A percentile compares a stretch with the other conserved stretches of the same genome.
phyloP scores from a whole-genome alignment of 2,888 invertebrate species.

The Phymatocera aterrima region DNA sequence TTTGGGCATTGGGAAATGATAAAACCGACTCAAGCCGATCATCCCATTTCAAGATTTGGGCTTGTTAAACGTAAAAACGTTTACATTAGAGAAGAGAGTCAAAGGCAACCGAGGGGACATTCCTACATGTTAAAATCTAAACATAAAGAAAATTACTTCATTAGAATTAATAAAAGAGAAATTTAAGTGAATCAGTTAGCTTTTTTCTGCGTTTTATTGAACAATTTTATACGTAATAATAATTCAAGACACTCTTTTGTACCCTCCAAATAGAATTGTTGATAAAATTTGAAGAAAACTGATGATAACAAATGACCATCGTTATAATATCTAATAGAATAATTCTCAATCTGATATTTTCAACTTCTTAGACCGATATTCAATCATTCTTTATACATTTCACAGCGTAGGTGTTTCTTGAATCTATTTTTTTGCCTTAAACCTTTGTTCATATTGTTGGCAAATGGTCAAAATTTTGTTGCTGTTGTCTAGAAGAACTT shows the following conservation, averaged over 20 bases:
- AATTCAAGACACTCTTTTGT: background rate
- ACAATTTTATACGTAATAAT: slow-evolving; percentile 15
- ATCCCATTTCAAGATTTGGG: slow-evolving; percentile 53
- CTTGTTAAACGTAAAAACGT: slow-evolving; percentile 45
- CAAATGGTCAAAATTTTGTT: slow-evolving; percentile 80
- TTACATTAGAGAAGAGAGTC: background rate
- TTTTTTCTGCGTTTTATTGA: background rate
- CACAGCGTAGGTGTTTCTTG: background rate
- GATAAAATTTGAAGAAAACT: too few relatives aligned
- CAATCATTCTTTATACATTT: background rate
- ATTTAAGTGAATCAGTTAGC: background rate
- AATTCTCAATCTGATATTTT: background rate
- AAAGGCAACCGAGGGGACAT: slow-evolving; percentile 26
- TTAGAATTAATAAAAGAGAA: background rate
- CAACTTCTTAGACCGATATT: background rate
- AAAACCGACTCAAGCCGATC: slow-evolving; percentile 45
- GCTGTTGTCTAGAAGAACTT: slow-evolving; percentile 73
- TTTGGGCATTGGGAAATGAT: slow-evolving; percentile 77
- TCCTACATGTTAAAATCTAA: slow-evolving; percentile 5
- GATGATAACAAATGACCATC: background rate
- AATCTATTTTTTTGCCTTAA: slow-evolving; percentile 26
- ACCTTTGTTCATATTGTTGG: slow-evolving; percentile 85
- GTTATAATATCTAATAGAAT: background rate
- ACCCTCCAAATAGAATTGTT: too few relatives aligned
- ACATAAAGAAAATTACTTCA: slow-evolving; percentile 1